Percentiles rank a stretch among this genome's conserved stretches.
phyloP scores from a whole-genome alignment of 1,140 invertebrate species.

The Acyrthosiphon pisum region DNA sequence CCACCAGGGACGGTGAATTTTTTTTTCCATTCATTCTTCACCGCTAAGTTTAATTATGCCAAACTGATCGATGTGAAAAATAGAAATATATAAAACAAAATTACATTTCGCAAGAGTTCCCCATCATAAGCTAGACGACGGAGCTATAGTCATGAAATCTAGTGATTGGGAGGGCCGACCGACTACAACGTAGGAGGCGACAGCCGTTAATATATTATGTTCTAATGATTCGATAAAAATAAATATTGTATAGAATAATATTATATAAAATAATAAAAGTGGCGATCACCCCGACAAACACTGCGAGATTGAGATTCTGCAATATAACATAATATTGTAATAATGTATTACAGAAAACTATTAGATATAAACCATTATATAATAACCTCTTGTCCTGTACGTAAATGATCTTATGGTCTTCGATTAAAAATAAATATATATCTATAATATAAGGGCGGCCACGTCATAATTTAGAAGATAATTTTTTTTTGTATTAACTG shows the following conservation, averaged over 20 bases:
- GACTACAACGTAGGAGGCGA: not conserved
- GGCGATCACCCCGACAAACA: not conserved
- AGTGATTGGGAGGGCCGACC: not conserved
- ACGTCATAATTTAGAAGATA: not conserved
- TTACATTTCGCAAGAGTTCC: not conserved
- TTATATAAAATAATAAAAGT: not conserved
- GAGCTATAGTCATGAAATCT: not conserved
- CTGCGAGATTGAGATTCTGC: not conserved
- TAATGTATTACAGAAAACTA: not conserved
- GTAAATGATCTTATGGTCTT: not conserved
- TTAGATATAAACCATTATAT: not conserved
- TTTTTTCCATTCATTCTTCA: not conserved
- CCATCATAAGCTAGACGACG: not conserved
- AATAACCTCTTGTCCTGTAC: not conserved
- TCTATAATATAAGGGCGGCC: not conserved
- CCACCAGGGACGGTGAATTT: not conserved
- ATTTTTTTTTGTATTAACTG: not conserved
- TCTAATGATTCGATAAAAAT: not conserved
- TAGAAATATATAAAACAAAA: not conserved
- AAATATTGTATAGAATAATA: not conserved
- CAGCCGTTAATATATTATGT: not conserved
- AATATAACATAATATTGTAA: not conserved
- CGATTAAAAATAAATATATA: not conserved
- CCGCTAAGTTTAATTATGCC: not conserved
- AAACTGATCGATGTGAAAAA: not conserved